Percentiles rank a stretch among this genome's conserved stretches.
These are phyloP conservation scores for Pangasius larnaudii DNA, from an alignment of 2,797 vertebrate species.

Conservation along the genomic window DNA sequence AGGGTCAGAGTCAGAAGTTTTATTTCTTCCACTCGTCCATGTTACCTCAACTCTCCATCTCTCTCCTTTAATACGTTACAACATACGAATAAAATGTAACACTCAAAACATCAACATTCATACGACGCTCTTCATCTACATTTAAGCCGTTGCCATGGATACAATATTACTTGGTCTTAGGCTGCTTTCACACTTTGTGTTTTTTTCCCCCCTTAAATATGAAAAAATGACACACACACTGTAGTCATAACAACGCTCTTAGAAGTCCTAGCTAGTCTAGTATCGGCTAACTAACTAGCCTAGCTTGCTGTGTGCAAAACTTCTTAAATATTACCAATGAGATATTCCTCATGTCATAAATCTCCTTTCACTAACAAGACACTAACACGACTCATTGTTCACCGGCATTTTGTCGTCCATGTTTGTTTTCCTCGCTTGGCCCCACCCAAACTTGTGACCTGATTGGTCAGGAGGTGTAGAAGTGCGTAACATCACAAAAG, in stretches of 20 bases:
- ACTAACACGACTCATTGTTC: neutral
- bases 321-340: neutral
- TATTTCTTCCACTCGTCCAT: neutral
- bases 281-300: neutral
- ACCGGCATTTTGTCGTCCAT: neutral
- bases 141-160: neutral
- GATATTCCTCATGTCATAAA: neutral
- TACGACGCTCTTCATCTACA: neutral
- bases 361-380: neutral
- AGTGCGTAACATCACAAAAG: neutral
- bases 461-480: neutral
- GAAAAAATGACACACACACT: neutral
- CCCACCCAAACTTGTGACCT: neutral
- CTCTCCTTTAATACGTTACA: neutral
- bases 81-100: neutral
- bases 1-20: neutral
- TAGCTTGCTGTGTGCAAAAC: neutral
- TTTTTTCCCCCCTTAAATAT: neutral
- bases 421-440: neutral
- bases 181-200: neutral
- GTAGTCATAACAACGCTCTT: neutral
- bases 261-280: neutral
- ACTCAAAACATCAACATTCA: neutral
- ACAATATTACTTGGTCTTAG: neutral
- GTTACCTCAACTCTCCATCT: neutral